These are phyloP conservation scores for Trichopoda pennipes DNA, from an alignment of 2,888 invertebrate species.

Conservation along the genomic window DNA sequence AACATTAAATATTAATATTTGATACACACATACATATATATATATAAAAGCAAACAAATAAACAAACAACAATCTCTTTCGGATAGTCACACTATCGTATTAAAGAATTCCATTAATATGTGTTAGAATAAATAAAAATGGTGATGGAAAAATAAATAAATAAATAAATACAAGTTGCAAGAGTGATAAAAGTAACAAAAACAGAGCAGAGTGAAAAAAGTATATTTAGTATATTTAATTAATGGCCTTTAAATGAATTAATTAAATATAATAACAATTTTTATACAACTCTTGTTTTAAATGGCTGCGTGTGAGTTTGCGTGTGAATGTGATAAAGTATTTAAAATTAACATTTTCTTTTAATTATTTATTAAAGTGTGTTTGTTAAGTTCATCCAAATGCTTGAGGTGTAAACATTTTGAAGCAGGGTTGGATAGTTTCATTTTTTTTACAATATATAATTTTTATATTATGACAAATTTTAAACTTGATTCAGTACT, in stretches of 20 bases:
- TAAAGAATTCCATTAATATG: slow-evolving; percentile 1
- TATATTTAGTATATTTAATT: not conserved
- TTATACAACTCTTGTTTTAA: not conserved
- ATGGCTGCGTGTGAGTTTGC: not conserved
- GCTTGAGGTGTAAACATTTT: too few species aligned
- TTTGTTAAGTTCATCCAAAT: too few species aligned
- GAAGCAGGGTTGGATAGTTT: too few species aligned
- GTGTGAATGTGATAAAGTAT: not conserved
- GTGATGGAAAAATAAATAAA: not conserved
- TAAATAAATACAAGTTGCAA: not conserved
- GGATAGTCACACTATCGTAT: not conserved
- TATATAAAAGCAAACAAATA: not conserved
- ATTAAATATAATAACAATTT: slow-evolving; percentile 33
- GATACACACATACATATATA: slow-evolving; percentile 21
- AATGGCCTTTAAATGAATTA: slow-evolving; percentile 27
- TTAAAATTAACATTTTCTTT: not conserved
- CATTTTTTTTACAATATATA: too few species aligned
- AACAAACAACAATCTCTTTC: not conserved
- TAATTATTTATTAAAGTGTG: too few species aligned
- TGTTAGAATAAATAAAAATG: slow-evolving; percentile 12
- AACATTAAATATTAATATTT: slow-evolving; percentile 32
- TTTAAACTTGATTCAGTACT: too few species aligned
- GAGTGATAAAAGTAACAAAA: not conserved
- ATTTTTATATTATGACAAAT: too few species aligned
- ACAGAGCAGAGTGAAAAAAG: not conserved